Conservation (phyloP, 2,888 invertebrate genomes). For the Drosophila histrio region DNA sequence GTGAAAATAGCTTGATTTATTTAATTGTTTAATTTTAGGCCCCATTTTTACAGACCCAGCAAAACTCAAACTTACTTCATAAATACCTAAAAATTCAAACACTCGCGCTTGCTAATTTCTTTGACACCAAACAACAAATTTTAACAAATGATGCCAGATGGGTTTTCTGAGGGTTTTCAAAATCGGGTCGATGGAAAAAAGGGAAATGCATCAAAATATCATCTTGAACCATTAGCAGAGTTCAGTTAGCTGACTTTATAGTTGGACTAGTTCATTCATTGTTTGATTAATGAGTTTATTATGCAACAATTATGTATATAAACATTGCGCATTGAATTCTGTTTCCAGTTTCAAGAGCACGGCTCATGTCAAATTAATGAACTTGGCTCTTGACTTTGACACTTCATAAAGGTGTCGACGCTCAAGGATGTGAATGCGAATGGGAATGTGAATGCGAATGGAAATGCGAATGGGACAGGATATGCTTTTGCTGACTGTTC, state of each 20-base stretch:
- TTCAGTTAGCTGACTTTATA: constrained; percentile 19
- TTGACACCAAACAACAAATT: constrained; percentile 28
- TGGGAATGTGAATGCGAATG: constrained; percentile 23
- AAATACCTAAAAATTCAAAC: not conserved
- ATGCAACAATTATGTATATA: constrained; percentile 79
- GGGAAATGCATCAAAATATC: constrained; percentile 57
- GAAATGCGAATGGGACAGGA: constrained; percentile 26
- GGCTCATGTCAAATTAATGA: constrained; percentile 78
- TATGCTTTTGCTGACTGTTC: constrained; percentile 37
- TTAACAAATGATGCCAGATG: constrained; percentile 66
- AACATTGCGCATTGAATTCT: constrained; percentile 55
- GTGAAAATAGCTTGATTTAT: not conserved
- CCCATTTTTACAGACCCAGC: not conserved
- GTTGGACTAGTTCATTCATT: constrained; percentile 46
- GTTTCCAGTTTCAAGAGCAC: constrained; percentile 68
- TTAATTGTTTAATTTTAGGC: not conserved
- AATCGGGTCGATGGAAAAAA: not conserved
- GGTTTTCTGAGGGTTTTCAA: constrained; percentile 5
- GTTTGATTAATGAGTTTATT: constrained; percentile 80
- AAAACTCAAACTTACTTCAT: not conserved
- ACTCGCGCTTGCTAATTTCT: not conserved
- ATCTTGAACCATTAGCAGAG: constrained; percentile 64
- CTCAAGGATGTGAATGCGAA: constrained; percentile 32
- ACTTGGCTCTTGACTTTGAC: constrained; percentile 73
- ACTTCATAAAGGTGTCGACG: constrained; percentile 80